Evolutionary conservation across 2,113 vertebrate genomes (phyloP).

Genomic region (Oxyruncus cristatus): DNA sequence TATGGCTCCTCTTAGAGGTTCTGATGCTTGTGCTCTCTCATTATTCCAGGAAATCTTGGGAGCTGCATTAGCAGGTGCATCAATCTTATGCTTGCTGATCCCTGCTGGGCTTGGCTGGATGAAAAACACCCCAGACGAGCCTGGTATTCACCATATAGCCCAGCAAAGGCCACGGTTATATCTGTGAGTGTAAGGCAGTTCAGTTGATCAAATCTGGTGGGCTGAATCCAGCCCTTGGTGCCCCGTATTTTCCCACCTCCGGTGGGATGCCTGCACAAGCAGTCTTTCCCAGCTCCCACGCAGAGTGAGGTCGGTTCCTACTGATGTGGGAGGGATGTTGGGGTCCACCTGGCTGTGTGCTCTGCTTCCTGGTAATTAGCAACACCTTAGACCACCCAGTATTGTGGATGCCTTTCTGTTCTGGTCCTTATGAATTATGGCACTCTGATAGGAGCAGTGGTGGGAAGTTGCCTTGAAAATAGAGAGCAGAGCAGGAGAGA

Average conservation of each 20-base stretch:
- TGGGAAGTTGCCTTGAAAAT: background rate
- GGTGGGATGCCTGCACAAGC: background rate
- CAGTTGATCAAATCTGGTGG: background rate
- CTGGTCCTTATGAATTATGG: background rate
- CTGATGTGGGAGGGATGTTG: background rate
- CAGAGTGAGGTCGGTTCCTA: background rate
- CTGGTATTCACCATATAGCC: background rate
- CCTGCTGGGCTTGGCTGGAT: background rate
- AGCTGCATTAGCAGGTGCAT: background rate
- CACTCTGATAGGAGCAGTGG: background rate
- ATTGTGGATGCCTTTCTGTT: background rate
- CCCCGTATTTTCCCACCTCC: background rate
- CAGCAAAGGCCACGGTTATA: background rate
- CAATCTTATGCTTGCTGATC: background rate
- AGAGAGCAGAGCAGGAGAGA: background rate
- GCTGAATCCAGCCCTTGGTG: background rate
- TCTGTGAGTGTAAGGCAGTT: background rate
- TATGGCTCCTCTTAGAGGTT: background rate
- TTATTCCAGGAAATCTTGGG: background rate
- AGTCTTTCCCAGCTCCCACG: background rate
- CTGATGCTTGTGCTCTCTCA: background rate
- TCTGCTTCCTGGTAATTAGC: background rate
- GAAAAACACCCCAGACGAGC: background rate
- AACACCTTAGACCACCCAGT: background rate
- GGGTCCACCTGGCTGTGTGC: background rate